Evolutionary conservation across 2,797 vertebrate species (phyloP).

Genomic region (Typhlichthys subterraneus): DNA sequence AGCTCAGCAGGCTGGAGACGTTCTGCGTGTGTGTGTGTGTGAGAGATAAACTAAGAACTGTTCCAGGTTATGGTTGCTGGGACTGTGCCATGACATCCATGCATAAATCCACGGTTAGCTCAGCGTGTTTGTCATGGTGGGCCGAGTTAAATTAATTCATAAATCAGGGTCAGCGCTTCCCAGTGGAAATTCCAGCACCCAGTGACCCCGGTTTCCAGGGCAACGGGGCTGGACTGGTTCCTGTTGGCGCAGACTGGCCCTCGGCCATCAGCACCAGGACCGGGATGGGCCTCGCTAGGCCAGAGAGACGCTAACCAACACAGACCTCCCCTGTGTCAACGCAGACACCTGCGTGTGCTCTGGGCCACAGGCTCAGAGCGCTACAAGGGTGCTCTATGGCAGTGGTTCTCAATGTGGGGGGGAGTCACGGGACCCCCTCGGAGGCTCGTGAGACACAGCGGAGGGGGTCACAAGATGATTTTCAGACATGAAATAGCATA

Average conservation of each 20-base stretch:
- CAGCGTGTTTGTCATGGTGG: constrained; percentile 46
- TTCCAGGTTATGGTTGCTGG: constrained; percentile 47
- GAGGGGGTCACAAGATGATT: too few species aligned
- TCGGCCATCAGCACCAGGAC: constrained; percentile 34
- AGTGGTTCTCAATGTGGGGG: too few species aligned
- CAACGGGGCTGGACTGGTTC: constrained; percentile 50
- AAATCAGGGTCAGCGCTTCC: constrained; percentile 75
- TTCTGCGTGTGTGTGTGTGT: constrained; percentile 45
- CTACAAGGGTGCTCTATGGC: constrained; percentile 45
- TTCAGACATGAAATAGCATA: too few species aligned
- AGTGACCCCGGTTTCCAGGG: constrained; percentile 69
- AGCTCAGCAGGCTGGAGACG: constrained; percentile 50
- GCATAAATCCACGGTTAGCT: constrained; percentile 49
- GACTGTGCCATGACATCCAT: constrained; percentile 35
- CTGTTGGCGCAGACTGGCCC: constrained; percentile 47
- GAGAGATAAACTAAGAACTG: constrained; percentile 37
- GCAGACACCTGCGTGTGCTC: constrained; percentile 56
- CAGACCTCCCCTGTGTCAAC: constrained; percentile 47
- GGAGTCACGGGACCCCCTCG: too few species aligned
- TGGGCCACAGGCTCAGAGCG: constrained; percentile 24
- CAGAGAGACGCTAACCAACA: constrained; percentile 42
- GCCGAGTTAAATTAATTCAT: constrained; percentile 73
- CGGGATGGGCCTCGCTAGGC: constrained; percentile 5
- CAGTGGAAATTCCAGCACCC: constrained; percentile 73
- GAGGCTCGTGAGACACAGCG: too few species aligned